Base-by-base conservation (phyloP, 2,888 invertebrate species). In the Drosophila neonasuta region DNA sequence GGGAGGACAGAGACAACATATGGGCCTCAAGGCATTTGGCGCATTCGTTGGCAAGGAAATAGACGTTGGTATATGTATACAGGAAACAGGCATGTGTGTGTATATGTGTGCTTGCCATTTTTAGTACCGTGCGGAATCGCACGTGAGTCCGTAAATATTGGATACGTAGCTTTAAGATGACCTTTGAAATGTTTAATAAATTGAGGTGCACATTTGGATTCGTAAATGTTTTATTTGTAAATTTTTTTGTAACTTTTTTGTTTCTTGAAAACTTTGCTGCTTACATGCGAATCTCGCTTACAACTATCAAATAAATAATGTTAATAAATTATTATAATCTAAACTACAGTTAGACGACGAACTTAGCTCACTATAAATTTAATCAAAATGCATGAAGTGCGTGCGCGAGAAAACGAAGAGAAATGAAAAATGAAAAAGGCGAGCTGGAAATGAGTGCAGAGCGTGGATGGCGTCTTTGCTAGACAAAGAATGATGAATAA, bases 251-350 rank as follows among this genome's bases (percentile, higher is more conserved):
- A 59, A 32, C 60, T 83, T 84, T 86, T 76, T 66, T 78, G 81
- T 84, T 77, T 86, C 70, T 79, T 80, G 52, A 86, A 80, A 86
- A 84, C 88, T 60, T 88, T 88, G 80, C 85, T 77, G 74, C 84
- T 84, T 80, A 85, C 68, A 77, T 68, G 67, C 68, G 65, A 77
- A 58, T 61, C 57, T 62, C 65, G 62, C 77, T 84, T 79, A 80
- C n/a, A 65, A 67, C 66, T 86, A 80, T n/a, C 63, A 80, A 85
- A 85, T 82, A 82, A 80, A 80, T 80, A 80, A 72, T 63, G 68
- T 57, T 60, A 85, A 80, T 82, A 85, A 82, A 78, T 82, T 86
- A 82, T 74, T 83, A 41, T 13, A 82, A 62, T 67, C 73, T 76
- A 80, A 62, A 63, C 74, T 85, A 82, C 86, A 83, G 81, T 78